Conservation (phyloP, 2,113 vertebrate genomes). For the Promerops cafer region DNA sequence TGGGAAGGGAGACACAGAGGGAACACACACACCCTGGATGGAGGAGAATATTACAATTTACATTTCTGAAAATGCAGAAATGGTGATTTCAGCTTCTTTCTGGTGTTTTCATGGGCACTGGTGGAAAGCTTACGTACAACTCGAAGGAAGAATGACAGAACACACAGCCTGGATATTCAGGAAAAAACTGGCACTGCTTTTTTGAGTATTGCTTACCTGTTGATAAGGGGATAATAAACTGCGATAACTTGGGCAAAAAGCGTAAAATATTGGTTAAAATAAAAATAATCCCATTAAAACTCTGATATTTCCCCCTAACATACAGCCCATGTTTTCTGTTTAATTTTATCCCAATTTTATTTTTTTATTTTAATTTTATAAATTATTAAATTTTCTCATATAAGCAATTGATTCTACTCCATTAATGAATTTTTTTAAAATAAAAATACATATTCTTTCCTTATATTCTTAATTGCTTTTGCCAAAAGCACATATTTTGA, state of each 20-base stretch:
- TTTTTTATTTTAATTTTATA: too few species aligned
- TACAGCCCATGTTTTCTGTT: accelerated
- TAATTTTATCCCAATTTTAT: neutral
- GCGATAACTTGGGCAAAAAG: neutral
- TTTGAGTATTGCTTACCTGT: neutral
- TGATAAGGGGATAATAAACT: neutral
- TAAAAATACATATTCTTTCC: neutral
- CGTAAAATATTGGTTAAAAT: neutral
- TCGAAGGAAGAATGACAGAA: neutral
- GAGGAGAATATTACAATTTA: neutral
- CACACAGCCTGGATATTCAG: neutral
- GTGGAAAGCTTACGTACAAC: accelerated
- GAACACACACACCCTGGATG: accelerated
- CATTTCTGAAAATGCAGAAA: neutral
- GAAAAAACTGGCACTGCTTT: accelerated
- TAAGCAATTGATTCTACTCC: neutral
- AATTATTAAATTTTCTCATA: neutral
- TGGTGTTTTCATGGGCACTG: neutral
- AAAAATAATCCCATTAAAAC: neutral
- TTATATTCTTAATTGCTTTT: neutral
- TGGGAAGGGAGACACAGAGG: neutral
- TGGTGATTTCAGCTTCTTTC: neutral
- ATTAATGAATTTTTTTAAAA: neutral
- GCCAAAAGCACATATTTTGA: neutral
- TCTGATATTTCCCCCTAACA: neutral